These are phyloP conservation scores for Xiphias gladius DNA, from an alignment of 2,113 vertebrate genomes.

Conservation along the genomic window DNA sequence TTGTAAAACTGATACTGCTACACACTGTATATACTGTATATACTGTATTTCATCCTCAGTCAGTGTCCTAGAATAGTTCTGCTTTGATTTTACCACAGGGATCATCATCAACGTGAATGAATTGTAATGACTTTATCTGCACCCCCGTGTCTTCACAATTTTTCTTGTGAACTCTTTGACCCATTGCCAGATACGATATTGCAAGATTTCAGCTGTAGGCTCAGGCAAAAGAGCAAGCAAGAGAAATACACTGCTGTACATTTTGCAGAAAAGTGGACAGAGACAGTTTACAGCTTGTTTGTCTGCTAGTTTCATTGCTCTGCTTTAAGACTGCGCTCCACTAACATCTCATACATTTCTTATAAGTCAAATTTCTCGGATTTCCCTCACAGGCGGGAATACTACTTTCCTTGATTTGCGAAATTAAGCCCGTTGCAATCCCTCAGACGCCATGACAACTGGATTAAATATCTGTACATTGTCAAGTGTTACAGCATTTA, in stretches of 20 bases:
- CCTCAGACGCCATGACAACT: conserved; percentile 63
- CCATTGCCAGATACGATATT: background rate
- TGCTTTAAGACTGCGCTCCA: conserved; percentile 18
- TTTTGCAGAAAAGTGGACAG: background rate
- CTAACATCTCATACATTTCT: conserved; percentile 34
- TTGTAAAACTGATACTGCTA: background rate
- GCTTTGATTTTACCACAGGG: conserved; percentile 16
- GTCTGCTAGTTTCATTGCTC: conserved; percentile 9
- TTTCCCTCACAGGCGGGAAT: conserved; percentile 32
- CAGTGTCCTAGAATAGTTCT: background rate
- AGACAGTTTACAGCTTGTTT: background rate
- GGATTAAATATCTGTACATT: conserved; percentile 36
- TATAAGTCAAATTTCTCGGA: conserved; percentile 48
- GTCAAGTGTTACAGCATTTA: conserved; percentile 48
- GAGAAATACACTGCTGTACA: background rate
- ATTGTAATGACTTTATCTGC: conserved; percentile 14
- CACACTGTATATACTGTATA: too few species aligned
- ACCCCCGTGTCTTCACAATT: background rate
- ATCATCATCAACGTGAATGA: background rate
- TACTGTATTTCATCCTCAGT: background rate
- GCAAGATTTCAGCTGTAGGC: conserved; percentile 7
- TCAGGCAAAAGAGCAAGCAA: background rate
- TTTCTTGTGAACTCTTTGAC: background rate
- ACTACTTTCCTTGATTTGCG: conserved; percentile 45
- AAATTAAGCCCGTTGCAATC: conserved; percentile 38